phyloP scores from a whole-genome alignment of 2,113 vertebrate genomes.

The Xyliphius kryptos region DNA sequence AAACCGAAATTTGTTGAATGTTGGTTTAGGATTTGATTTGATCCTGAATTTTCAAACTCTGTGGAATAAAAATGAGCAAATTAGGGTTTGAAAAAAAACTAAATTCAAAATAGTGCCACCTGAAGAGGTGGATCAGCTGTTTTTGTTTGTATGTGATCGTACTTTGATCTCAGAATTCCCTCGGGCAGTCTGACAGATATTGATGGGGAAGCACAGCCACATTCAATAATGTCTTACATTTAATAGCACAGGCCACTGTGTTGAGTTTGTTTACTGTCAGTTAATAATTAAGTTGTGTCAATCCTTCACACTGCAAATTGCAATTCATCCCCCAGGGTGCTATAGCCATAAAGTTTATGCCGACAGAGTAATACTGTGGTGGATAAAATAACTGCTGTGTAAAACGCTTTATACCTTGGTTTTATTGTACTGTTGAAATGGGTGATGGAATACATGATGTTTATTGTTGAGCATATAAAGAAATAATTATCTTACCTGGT shows the following conservation, averaged over 20 bases:
- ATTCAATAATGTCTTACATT: conserved; percentile 26
- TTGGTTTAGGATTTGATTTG: conserved; percentile 65
- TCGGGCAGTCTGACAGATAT: conserved; percentile 16
- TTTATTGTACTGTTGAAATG: too few species aligned
- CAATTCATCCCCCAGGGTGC: not conserved
- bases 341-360: not conserved
- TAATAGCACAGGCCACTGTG: conserved; percentile 33
- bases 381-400: too few species aligned
- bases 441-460: too few species aligned
- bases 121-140: not conserved
- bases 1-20: conserved; percentile 69
- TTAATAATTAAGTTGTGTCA: conserved; percentile 1
- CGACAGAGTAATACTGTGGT: not conserved
- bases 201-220: conserved; percentile 10
- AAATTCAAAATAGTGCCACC: not conserved
- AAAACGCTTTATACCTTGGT: too few species aligned
- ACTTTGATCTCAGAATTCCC: conserved; percentile 26
- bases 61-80: conserved; percentile 55
- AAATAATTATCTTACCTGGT: conserved; percentile 61
- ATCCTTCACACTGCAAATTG: conserved; percentile 3
- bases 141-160: not conserved
- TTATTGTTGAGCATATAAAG: too few species aligned
- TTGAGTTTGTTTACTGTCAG: conserved; percentile 26
- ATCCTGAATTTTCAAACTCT: conserved; percentile 70
- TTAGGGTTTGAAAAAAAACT: not conserved